Evolutionary conservation across 1,140 invertebrate genomes (phyloP), one percentile per base, ranked within the genome.

Genomic region (Chironomus tepperi): DNA sequence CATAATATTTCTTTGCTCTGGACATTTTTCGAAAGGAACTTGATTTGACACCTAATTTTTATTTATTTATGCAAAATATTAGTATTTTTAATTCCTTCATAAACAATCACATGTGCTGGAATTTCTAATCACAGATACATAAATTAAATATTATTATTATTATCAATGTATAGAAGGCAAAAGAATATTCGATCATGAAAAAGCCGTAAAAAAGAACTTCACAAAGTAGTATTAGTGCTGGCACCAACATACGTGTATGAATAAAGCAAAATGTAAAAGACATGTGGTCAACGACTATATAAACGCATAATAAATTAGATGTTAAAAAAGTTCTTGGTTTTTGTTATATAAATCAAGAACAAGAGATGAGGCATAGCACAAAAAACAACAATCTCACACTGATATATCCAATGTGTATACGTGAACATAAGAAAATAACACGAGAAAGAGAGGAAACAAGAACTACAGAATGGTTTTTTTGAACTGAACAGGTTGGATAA

Each of bases 251-350:
- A 34, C 47, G 47, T 57, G 47, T 57, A 57, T 34, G 24, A 34
- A 34, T 34, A 34, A 34, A 15, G 47, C 47, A 57, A 57, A 57
- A 5, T 1, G 12, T 12, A 15, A 57, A 15, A 57, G 47, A 57
- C n/a, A 57, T n/a, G n/a, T 15, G 47, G 47, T 57, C 47, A 57
- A 57, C n/a, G 47, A n/a, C 47, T 57, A 57, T 57, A 57, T 57
- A 57, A n/a, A 57, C 47, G 47, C 47, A 57, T 57, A 57, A 57
- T 57, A 57, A 57, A 57, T 57, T 57, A 57, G 47, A 57, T 57
- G 47, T 57, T 57, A 57, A 57, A 57, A 57, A 57, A 57, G 47
- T 57, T 57, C 47, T 57, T 57, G 12, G 8, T n/a, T 1, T 57
- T 12, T 57, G 12, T 57, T 57, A 57, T 57, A 15, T 57, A 57